Conservation (phyloP, 1,140 invertebrate species). For the Popillia japonica region DNA sequence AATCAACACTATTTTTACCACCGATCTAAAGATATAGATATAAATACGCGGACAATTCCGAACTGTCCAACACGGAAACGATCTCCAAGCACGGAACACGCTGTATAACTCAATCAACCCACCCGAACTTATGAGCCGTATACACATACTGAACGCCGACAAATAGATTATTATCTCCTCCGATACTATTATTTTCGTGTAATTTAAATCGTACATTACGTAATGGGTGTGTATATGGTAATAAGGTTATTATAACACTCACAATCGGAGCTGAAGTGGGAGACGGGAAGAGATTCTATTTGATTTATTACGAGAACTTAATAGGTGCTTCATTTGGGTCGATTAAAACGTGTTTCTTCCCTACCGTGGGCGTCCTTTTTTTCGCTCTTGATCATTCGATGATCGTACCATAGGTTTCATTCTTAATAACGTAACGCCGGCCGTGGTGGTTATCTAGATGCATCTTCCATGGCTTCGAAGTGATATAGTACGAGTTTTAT, state of each 20-base stretch:
- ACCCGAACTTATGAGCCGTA: not conserved
- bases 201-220: conserved; percentile 50
- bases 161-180: conserved; percentile 49
- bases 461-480: not conserved
- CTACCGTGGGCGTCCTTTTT: not conserved
- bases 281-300: conserved; percentile 44
- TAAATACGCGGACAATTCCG: conserved; percentile 1
- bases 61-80: conserved; percentile 43
- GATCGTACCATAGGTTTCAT: not conserved
- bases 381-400: not conserved
- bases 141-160: conserved; percentile 42
- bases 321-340: conserved; percentile 35
- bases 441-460: not conserved
- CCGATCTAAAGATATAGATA: not conserved
- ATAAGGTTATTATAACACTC: conserved; percentile 47
- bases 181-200: conserved; percentile 52
- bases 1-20: not conserved
- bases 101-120: conserved; percentile 44
- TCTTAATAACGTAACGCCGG: not conserved
- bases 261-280: not conserved
- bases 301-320: conserved; percentile 47
- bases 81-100: conserved; percentile 44
- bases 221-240: conserved; percentile 51
- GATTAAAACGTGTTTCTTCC: conserved; percentile 36
- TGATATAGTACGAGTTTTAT: no score